Conservation (phyloP, 2,888 invertebrate genomes). For the Ashinkailepas kermadecensis region DNA sequence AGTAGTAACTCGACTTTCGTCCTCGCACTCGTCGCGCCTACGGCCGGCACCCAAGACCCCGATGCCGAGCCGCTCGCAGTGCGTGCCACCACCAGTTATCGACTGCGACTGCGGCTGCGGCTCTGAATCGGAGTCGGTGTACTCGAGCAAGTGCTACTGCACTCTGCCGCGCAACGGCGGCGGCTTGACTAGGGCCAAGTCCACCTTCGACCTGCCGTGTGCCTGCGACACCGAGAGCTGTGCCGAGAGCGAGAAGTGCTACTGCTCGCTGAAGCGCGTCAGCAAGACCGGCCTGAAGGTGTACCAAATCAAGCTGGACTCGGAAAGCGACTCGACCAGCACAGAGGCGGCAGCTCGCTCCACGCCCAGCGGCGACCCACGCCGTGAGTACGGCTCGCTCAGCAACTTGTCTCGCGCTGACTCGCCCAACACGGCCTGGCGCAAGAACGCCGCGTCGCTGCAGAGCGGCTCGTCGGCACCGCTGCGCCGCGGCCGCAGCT, state of each 20-base stretch:
- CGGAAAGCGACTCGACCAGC: slow-evolving; percentile 37
- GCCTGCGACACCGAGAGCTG: slow-evolving; percentile 81
- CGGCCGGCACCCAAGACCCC: slow-evolving; percentile 16
- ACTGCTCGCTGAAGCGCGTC: slow-evolving; percentile 37
- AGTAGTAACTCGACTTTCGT: neutral
- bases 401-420: slow-evolving; percentile 29
- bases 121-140: slow-evolving; percentile 72
- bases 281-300: slow-evolving; percentile 62
- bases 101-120: slow-evolving; percentile 48
- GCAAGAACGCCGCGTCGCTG: slow-evolving; percentile 24
- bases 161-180: slow-evolving; percentile 44
- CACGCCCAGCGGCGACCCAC: slow-evolving; percentile 23
- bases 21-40: neutral
- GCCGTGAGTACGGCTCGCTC: slow-evolving; percentile 28
- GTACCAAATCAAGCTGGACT: slow-evolving; percentile 63
- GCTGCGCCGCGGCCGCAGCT: slow-evolving; percentile 27
- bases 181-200: slow-evolving; percentile 19
- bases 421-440: slow-evolving; percentile 32
- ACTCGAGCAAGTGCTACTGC: slow-evolving; percentile 73
- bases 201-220: slow-evolving; percentile 45
- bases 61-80: neutral
- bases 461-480: slow-evolving; percentile 25
- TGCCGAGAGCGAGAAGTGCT: slow-evolving; percentile 45
- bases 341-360: slow-evolving; percentile 29
- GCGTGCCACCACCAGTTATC: neutral